Percentiles rank a stretch among this genome's conserved stretches.
phyloP scores from a whole-genome alignment of 2,113 vertebrate species.

The Onychostruthus taczanowskii region DNA sequence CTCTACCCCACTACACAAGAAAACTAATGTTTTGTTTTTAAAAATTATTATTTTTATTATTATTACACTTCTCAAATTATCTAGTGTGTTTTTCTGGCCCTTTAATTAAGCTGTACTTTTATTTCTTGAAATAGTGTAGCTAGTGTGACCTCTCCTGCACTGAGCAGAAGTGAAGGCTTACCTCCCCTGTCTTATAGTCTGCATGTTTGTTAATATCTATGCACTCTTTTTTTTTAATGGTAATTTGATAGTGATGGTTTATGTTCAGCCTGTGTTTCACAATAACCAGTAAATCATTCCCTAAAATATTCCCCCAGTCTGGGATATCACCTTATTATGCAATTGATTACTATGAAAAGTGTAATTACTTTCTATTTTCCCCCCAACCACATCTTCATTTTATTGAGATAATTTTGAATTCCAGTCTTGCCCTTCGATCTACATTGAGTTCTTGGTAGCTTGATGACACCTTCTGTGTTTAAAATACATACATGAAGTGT shows the following conservation, averaged over 20 bases:
- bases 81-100: neutral
- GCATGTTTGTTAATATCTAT: neutral
- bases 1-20: neutral
- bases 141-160: neutral
- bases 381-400: rapidly evolving
- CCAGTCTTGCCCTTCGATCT: neutral
- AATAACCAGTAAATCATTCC: neutral
- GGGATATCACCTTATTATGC: neutral
- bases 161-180: neutral
- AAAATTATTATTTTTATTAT: too few relatives aligned
- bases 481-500: neutral
- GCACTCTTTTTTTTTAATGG: neutral
- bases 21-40: rapidly evolving
- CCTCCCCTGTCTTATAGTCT: neutral
- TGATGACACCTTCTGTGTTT: neutral
- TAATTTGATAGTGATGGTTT: neutral
- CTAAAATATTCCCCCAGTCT: neutral
- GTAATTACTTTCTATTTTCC: neutral
- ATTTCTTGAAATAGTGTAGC: neutral
- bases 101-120: neutral
- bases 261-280: neutral
- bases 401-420: neutral
- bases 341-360: neutral
- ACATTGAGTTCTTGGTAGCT: neutral
- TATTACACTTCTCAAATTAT: neutral